phyloP scores from a whole-genome alignment of 1,140 invertebrate species.

The Caenorhabditis remanei region DNA sequence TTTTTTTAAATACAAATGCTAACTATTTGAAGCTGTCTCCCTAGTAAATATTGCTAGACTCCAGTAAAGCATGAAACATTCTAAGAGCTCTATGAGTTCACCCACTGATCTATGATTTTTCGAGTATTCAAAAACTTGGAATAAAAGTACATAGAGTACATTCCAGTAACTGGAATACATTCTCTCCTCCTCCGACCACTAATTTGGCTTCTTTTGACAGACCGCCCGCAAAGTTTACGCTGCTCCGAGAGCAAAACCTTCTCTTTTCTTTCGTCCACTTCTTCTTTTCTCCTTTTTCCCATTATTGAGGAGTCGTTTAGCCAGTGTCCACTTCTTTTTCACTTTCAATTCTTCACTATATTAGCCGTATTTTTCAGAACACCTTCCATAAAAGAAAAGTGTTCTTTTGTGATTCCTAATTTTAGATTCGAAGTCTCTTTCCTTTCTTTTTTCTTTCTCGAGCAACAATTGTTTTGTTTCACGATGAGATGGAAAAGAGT shows the following conservation, averaged over 20 bases:
- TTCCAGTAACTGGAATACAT: conserved; percentile 36
- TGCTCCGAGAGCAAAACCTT: conserved; percentile 30
- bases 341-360: background rate
- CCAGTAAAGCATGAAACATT: too few species aligned
- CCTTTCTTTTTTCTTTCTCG: background rate
- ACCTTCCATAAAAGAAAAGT: background rate
- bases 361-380: background rate
- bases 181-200: conserved; percentile 10
- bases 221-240: conserved; percentile 50
- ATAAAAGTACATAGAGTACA: conserved; percentile 13
- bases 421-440: too few species aligned
- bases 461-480: conserved; percentile 52
- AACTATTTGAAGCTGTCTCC: too few species aligned
- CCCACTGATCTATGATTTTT: too few species aligned
- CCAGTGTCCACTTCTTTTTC: conserved; percentile 25
- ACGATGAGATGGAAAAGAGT: background rate
- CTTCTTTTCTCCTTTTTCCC: background rate
- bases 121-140: background rate
- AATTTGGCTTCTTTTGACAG: conserved; percentile 25
- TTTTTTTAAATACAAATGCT: too few species aligned
- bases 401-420: too few species aligned
- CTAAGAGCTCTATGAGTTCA: too few species aligned
- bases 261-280: background rate
- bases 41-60: too few species aligned
- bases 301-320: conserved; percentile 53